Percentiles rank a stretch among this genome's conserved stretches.
Conservation (phyloP, 2,797 vertebrate species). For the Eulemur coronatus region DNA sequence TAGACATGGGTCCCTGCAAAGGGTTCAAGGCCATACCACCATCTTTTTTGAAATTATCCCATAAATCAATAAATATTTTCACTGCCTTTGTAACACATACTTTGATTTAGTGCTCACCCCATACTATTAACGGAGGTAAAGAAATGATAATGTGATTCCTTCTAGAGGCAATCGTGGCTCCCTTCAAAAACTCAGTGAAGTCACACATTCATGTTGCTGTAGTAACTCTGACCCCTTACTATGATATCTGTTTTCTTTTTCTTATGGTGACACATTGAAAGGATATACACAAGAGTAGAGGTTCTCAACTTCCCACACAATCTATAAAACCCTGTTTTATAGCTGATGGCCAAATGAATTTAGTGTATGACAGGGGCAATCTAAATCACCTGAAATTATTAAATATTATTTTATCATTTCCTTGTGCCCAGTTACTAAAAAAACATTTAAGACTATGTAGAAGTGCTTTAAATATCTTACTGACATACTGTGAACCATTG, state of each 20-base stretch:
- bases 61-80: not conserved
- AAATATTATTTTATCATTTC: not conserved
- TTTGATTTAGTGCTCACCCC: not conserved
- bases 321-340: not conserved
- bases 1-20: not conserved
- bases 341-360: not conserved
- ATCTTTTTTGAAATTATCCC: not conserved
- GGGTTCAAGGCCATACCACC: not conserved
- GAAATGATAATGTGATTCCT: not conserved
- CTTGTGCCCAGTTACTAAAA: not conserved
- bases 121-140: not conserved
- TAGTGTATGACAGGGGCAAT: not conserved
- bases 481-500: not conserved
- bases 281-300: not conserved
- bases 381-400: not conserved
- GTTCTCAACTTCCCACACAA: not conserved
- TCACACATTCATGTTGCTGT: not conserved
- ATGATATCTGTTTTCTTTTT: not conserved
- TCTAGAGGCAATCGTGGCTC: not conserved
- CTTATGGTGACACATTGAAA: not conserved
- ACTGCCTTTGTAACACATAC: not conserved
- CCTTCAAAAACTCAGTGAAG: not conserved
- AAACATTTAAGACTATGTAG: not conserved
- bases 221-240: not conserved
- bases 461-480: not conserved